phyloP scores from a whole-genome alignment of 1,140 invertebrate genomes.

The Liolophura sinensis region DNA sequence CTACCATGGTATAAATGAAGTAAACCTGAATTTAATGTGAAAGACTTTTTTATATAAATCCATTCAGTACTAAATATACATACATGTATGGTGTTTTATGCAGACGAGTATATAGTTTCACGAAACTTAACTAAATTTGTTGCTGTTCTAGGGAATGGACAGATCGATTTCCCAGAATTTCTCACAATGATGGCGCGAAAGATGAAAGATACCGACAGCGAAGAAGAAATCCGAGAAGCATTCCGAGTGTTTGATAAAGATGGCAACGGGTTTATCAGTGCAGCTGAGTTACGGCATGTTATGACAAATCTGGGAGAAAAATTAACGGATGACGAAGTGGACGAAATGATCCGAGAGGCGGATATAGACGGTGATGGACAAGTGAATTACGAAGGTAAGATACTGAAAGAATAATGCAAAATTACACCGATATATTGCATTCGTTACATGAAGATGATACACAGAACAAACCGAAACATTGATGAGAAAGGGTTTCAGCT shows the following conservation, averaged over 20 bases:
- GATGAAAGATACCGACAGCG: constrained; percentile 99
- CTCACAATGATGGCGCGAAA: constrained; percentile 85
- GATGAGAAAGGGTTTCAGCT: too few species aligned
- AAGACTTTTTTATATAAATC: too few species aligned
- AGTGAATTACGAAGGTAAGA: constrained; percentile 50
- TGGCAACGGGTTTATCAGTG: constrained; percentile 79
- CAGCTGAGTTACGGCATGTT: constrained; percentile 62
- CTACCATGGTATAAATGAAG: too few species aligned
- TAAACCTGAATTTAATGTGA: too few species aligned
- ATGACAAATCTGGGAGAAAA: constrained; percentile 93
- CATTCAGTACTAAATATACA: too few species aligned
- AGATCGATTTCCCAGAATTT: constrained; percentile 97
- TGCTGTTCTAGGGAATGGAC: constrained; percentile 91
- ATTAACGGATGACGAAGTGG: constrained; percentile 86
- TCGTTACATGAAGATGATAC: too few species aligned
- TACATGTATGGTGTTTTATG: too few species aligned
- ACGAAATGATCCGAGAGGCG: constrained; percentile 92
- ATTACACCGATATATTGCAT: too few species aligned
- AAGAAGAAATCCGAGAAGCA: constrained; percentile 93
- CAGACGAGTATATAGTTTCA: too few species aligned
- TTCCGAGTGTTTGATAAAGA: constrained; percentile 99
- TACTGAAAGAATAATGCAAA: too few species aligned
- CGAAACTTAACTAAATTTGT: background rate
- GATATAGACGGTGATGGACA: constrained; percentile 80
- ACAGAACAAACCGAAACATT: too few species aligned